These are phyloP conservation scores for Labeo rohita DNA, from an alignment of 2,113 vertebrate species.

Conservation along the genomic window DNA sequence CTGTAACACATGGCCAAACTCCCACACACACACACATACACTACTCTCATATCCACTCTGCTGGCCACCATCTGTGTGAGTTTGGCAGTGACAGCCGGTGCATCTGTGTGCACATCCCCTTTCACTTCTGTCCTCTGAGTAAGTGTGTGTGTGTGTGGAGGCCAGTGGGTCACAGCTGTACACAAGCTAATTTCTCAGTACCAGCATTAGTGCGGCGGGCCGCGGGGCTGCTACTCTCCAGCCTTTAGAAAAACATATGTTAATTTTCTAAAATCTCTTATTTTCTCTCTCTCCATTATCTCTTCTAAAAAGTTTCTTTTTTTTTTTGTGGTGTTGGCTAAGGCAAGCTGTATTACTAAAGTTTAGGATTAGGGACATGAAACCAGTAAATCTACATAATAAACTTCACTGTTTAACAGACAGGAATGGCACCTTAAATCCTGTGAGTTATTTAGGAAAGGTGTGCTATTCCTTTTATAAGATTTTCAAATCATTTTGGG, in stretches of 20 bases:
- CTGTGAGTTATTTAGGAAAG: not conserved
- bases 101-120: conserved; percentile 80
- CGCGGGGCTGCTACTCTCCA: conserved; percentile 12
- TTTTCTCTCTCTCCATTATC: not conserved
- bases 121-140: conserved; percentile 74
- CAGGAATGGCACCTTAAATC: not conserved
- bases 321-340: not conserved
- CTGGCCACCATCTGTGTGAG: conserved; percentile 75
- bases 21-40: conserved; percentile 50
- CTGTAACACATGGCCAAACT: conserved; percentile 54
- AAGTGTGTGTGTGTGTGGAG: conserved; percentile 52
- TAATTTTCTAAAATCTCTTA: conserved; percentile 12
- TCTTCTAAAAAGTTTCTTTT: not conserved
- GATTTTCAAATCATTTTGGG: not conserved
- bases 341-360: not conserved
- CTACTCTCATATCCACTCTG: conserved; percentile 78
- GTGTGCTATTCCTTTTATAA: not conserved
- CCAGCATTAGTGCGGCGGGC: conserved; percentile 17
- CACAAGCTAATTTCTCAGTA: conserved; percentile 35
- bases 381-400: not conserved
- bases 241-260: conserved; percentile 48
- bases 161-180: conserved; percentile 48
- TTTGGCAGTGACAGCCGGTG: conserved; percentile 72
- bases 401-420: not conserved
- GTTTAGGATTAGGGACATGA: not conserved